Conservation (phyloP, 2,113 vertebrate species). For the Phodopus roborovskii region DNA sequence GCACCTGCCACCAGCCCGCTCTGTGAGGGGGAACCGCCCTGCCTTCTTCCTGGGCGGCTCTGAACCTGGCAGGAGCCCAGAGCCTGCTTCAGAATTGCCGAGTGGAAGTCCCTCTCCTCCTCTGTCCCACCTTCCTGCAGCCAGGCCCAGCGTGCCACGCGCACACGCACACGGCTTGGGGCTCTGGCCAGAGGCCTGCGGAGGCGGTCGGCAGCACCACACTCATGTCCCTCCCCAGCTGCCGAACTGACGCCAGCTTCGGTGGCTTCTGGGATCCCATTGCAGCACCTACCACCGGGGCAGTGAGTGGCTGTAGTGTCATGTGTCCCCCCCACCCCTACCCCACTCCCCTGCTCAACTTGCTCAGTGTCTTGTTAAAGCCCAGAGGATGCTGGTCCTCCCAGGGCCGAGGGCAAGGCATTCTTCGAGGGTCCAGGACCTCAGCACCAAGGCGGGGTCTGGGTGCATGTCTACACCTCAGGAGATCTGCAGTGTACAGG, state of each 20-base stretch:
- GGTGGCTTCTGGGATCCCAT: neutral
- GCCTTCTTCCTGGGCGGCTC: neutral
- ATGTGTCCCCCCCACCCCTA: too few species aligned
- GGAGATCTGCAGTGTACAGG: rapidly evolving
- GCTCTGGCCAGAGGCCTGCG: too few species aligned
- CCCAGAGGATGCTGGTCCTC: neutral
- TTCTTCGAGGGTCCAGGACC: neutral
- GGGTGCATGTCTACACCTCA: rapidly evolving
- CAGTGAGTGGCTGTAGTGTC: neutral
- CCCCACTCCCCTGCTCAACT: neutral
- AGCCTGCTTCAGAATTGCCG: neutral
- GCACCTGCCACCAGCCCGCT: neutral
- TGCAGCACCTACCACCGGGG: neutral
- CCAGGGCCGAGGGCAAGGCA: neutral
- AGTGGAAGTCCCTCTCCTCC: neutral
- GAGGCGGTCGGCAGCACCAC: neutral
- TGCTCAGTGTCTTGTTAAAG: neutral
- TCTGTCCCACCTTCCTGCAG: neutral
- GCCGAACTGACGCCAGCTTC: rapidly evolving
- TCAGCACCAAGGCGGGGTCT: neutral
- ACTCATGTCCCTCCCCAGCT: neutral
- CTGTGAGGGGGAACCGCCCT: neutral
- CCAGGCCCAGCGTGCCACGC: rapidly evolving
- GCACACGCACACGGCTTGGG: too few species aligned
- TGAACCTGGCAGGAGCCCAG: neutral